These are phyloP conservation scores for Coranthus polyacanthus DNA, from an alignment of 2,797 vertebrate species.

Conservation along the genomic window DNA sequence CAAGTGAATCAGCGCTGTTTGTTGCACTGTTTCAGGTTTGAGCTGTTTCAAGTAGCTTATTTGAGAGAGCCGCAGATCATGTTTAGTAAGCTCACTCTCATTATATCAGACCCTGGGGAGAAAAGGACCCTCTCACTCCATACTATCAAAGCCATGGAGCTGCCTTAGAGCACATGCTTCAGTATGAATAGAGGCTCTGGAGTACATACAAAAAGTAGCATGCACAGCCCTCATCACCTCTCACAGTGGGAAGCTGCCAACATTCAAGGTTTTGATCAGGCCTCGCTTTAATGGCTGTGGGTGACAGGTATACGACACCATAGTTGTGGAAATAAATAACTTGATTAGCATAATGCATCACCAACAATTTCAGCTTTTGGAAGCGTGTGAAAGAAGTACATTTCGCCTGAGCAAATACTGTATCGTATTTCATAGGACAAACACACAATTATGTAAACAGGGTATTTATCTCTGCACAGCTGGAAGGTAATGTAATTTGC, in stretches of 20 bases:
- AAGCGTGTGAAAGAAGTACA: conserved; percentile 45
- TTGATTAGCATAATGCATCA: conserved; percentile 82
- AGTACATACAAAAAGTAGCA: conserved; percentile 74
- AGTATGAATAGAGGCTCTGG: conserved; percentile 71
- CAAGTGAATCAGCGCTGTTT: conserved; percentile 74
- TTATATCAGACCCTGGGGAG: conserved; percentile 84
- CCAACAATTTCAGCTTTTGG: conserved; percentile 69
- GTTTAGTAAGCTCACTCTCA: conserved; percentile 82
- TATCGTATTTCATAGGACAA: conserved; percentile 68
- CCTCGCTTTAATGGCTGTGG: conserved; percentile 67
- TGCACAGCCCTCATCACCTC: conserved; percentile 76
- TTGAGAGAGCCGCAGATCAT: conserved; percentile 77
- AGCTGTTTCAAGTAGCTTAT: conserved; percentile 74
- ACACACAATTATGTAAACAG: conserved; percentile 73
- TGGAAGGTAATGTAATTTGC: conserved; percentile 59
- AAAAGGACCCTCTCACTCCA: conserved; percentile 71
- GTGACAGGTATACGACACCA: conserved; percentile 79
- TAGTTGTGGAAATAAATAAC: conserved; percentile 75
- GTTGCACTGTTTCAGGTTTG: conserved; percentile 72
- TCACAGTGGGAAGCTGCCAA: conserved; percentile 76
- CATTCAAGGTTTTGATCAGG: conserved; percentile 82
- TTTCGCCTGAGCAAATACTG: conserved; percentile 48
- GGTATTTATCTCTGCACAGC: conserved; percentile 65
- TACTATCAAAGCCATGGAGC: conserved; percentile 79
- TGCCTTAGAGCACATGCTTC: conserved; percentile 79